A percentile compares a stretch with the other conserved stretches of the same genome.
These are phyloP conservation scores for Eolophus roseicapilla DNA, from an alignment of 2,113 vertebrate genomes.

Conservation along the genomic window DNA sequence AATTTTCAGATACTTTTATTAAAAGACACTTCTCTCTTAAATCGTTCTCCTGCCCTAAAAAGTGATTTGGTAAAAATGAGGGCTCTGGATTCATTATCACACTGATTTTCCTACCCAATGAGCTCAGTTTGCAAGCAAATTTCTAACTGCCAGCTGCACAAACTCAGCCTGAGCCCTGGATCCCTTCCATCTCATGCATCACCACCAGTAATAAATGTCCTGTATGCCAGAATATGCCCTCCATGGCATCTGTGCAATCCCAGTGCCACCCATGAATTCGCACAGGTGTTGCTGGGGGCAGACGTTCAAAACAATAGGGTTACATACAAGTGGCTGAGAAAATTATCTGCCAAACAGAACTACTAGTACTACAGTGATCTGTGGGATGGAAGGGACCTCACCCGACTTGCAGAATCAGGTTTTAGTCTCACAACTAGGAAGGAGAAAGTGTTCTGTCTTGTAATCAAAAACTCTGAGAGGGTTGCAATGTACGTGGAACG, in stretches of 20 bases:
- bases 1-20: slow-evolving; percentile 32
- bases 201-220: slow-evolving; percentile 55
- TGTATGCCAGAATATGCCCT: slow-evolving; percentile 44
- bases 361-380: neutral
- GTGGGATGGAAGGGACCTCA: neutral
- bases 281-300: slow-evolving; percentile 47
- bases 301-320: neutral
- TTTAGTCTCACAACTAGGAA: neutral
- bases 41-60: slow-evolving; percentile 13
- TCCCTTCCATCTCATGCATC: slow-evolving; percentile 65
- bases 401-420: neutral
- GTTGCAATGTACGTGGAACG: neutral
- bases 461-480: neutral
- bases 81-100: slow-evolving; percentile 47
- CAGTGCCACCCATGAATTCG: slow-evolving; percentile 21
- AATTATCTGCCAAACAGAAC: neutral
- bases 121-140: slow-evolving; percentile 61
- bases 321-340: neutral
- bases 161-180: slow-evolving; percentile 62
- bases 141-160: slow-evolving; percentile 68
- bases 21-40: neutral
- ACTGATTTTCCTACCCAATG: slow-evolving; percentile 52
- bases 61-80: slow-evolving; percentile 26
- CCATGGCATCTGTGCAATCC: slow-evolving; percentile 43
- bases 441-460: neutral